These are phyloP conservation scores for Chrysochloris asiatica DNA, from an alignment of 2,113 vertebrate genomes.

Conservation along the genomic window DNA sequence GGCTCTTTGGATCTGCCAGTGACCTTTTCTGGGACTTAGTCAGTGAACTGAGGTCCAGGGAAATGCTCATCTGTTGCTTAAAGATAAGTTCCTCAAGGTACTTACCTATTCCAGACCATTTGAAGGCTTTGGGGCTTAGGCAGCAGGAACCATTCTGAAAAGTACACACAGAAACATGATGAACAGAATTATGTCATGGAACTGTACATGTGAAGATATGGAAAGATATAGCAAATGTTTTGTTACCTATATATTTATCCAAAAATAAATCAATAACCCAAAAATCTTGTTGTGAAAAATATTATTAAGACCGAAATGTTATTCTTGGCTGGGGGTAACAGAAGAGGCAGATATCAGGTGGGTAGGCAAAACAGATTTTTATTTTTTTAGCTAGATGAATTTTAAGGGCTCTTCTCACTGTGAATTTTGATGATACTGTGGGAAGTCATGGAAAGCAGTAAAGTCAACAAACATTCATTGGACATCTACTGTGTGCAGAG, in stretches of 20 bases:
- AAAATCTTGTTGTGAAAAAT: not conserved
- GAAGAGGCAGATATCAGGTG: not conserved
- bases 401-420: not conserved
- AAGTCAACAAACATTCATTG: constrained; percentile 10
- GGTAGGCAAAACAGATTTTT: not conserved
- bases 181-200: not conserved
- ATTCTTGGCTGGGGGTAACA: constrained; percentile 15
- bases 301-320: constrained; percentile 70
- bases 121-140: constrained; percentile 84
- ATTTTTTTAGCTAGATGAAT: not conserved
- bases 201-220: not conserved
- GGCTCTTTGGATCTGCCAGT: not conserved
- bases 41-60: not conserved
- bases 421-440: constrained; percentile 1
- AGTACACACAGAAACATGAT: constrained; percentile 64
- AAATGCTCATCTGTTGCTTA: not conserved
- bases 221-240: not conserved
- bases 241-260: not conserved
- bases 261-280: constrained; percentile 72
- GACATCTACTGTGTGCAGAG: not conserved
- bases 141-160: constrained; percentile 85
- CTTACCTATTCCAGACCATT: constrained; percentile 91
- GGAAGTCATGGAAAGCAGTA: not conserved
- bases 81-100: not conserved
- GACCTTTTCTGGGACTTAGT: not conserved